Base-by-base conservation (phyloP, 1,140 invertebrate species). In the Panulirus ornatus region DNA sequence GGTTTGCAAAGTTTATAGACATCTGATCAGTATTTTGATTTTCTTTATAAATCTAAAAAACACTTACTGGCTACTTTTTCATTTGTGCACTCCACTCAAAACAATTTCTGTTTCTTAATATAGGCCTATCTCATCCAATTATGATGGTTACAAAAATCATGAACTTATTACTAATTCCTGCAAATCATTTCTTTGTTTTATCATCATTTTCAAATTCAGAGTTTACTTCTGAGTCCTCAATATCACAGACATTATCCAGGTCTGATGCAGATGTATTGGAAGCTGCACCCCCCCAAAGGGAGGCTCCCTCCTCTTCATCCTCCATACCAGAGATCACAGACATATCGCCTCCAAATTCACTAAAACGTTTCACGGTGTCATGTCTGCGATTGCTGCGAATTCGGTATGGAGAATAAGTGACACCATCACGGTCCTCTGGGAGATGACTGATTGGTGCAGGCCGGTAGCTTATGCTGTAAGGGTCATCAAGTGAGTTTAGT, bases 201-300 rank as follows among this genome's bases (percentile, higher is more conserved):
- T 92, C 87, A 30, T 90, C 88, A 54, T 92, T 91, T 78, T 92
- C 91, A 82, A 92, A 91, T 51, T 91, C 91, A 0, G 91, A 92
- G 82, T 91, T 91, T n/a, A 91, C 89, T 84, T 97, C 97, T n/a
- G 96, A 97, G 94, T 98, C 97, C 94, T 98, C 97, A 93, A 98
- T 98, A 95, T 98, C 97, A 95, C 97, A 98, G 44, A 98, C 95
- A 94, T 97, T 96, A 36, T 91, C 96, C 34, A 97, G 98, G 79
- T 98, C 95, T 94, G 91, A 92, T 22, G 98, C 97, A 94, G 97
- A 98, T 93, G 96, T 96, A 91, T 96, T 96, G 6, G 96, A 96
- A 70, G 95, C 96, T 71, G 95, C 95, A 81, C 95, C 95, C 79
- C 95, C 95, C 54, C 97, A 95, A 90, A 97, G 94, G 58, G 96